Evolutionary conservation across 1,140 invertebrate genomes (phyloP), one percentile per base, ranked within the genome.

Genomic region (Armadillidium nasatum): DNA sequence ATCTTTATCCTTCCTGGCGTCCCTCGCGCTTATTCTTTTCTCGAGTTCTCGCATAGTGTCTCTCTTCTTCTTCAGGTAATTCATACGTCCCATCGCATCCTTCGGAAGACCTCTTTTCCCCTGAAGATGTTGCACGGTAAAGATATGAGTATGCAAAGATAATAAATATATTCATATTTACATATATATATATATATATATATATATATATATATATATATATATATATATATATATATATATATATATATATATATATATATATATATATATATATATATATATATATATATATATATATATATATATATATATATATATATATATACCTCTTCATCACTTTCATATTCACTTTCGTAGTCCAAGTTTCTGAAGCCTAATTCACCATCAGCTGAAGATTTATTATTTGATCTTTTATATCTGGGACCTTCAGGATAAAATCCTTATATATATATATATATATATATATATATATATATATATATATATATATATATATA

Each of bases 221-320:
- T 60, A 60, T 50, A 60, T 60, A 33, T 33, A 33, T 3, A 3
- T 33, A 33, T 33, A 33, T 15, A 19, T 13, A 60, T 15, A 13
- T 15, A 60, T 60, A 19, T 15, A 15, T 60, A 33, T 33, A 33
- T 33, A 33, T 33, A 33, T 33, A 33, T 33, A n/a, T 33, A 33
- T 33, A 33, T 33, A 33, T 19, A 60, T 15, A 15, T 60, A 15
- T 19, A 60, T 15, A 15, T 19, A 60, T 15, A 15, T 3, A 4
- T 60, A 60, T 60, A 60, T 60, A 60, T 60, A 60, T 60, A 60
- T 60, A 60, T 60, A 60, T 60, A 50, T 60, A 60, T 60, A 60
- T 60, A 60, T 60, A 60, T 60, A 60, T 60, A 60, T 60, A 60
- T 60, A 15, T 15, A 15, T 60, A 60, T 60, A 50, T 60, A 60